Evolutionary conservation across 2,888 invertebrate species (phyloP).

Genomic region (Pyrrhosoma nymphula): DNA sequence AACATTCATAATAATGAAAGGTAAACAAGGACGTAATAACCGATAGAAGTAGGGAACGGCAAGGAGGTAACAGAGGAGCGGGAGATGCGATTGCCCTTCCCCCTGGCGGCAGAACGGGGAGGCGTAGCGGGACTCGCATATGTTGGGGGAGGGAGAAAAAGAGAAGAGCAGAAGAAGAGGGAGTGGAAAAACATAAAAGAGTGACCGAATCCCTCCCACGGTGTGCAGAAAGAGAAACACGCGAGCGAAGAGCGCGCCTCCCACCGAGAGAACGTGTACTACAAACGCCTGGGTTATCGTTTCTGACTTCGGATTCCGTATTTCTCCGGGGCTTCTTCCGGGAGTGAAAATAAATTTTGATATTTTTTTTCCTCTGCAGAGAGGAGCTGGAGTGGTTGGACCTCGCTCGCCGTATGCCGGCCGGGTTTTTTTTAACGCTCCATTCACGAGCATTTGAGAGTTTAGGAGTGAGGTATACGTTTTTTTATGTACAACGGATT

Average conservation of each 20-base stretch:
- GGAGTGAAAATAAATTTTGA: not conserved
- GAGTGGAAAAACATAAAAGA: not conserved
- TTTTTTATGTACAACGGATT: too few relatives aligned
- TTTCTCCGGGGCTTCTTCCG: not conserved
- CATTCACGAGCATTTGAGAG: too few relatives aligned
- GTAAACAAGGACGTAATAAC: slow-evolving; percentile 13
- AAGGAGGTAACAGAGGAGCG: not conserved
- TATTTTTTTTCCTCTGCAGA: not conserved
- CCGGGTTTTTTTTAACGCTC: not conserved
- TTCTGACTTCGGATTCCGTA: not conserved
- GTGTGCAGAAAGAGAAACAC: not conserved
- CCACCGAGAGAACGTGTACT: not conserved
- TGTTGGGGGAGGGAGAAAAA: not conserved
- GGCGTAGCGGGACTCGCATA: too few relatives aligned
- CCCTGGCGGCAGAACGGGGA: not conserved
- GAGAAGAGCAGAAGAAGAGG: not conserved
- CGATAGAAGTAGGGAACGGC: not conserved
- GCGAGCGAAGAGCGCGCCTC: not conserved
- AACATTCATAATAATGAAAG: slow-evolving; percentile 36
- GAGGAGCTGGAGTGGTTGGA: not conserved
- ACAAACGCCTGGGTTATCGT: not conserved
- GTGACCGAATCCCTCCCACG: not conserved
- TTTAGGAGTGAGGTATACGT: too few relatives aligned
- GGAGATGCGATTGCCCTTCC: not conserved
- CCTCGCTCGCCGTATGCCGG: not conserved